Percentiles rank a stretch among this genome's conserved stretches.
phyloP scores from a whole-genome alignment of 1,140 invertebrate genomes.

The Cotesia vestalis region DNA sequence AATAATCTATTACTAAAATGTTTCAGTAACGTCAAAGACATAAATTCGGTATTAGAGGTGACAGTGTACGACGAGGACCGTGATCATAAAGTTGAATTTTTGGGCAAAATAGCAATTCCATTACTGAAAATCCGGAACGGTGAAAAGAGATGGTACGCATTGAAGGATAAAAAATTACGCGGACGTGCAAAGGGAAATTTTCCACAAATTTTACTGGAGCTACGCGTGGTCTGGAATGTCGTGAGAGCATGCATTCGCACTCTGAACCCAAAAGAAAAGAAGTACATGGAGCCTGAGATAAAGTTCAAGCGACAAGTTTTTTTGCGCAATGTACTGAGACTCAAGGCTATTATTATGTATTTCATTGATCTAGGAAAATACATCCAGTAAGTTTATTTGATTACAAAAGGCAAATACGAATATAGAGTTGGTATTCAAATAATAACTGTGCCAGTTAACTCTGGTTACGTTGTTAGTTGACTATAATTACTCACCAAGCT shows the following conservation, averaged over 20 bases:
- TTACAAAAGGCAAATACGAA: background rate
- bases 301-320: conserved; percentile 97
- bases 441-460: no score
- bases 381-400: conserved; percentile 78
- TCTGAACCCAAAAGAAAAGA: conserved; percentile 94
- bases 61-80: conserved; percentile 98
- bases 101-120: conserved; percentile 93
- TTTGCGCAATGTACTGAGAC: conserved; percentile 90
- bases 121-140: conserved; percentile 87
- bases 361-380: conserved; percentile 91
- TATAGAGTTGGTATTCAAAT: no score
- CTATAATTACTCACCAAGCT: background rate
- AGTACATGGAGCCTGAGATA: conserved; percentile 92
- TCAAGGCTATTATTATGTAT: conserved; percentile 89
- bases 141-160: conserved; percentile 93
- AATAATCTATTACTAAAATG: conserved; percentile 33
- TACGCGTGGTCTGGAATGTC: conserved; percentile 92
- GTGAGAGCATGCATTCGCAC: conserved; percentile 90
- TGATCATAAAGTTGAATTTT: conserved; percentile 97
- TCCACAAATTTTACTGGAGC: conserved; percentile 91
- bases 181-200: conserved; percentile 88
- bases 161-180: conserved; percentile 96
- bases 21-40: conserved; percentile 93
- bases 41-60: conserved; percentile 94
- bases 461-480: no score